These are phyloP conservation scores for Gila robusta DNA, from an alignment of 2,797 vertebrate genomes.

Conservation along the genomic window DNA sequence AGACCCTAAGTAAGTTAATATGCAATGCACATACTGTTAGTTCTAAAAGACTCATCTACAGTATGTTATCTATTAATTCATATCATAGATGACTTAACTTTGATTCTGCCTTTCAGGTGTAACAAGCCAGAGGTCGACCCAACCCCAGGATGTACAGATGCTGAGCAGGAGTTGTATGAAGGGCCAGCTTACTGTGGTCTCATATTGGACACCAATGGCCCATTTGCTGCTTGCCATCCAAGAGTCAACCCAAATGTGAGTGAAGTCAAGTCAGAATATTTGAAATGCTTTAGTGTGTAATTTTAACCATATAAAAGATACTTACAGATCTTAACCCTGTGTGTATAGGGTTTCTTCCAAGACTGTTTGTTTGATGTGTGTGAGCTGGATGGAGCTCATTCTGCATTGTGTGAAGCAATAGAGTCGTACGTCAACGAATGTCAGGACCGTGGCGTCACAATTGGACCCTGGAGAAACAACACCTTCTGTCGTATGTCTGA, in stretches of 20 bases:
- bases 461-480: slow-evolving; percentile 78
- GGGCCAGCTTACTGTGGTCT: slow-evolving; percentile 77
- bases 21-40: background rate
- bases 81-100: background rate
- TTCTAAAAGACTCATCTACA: background rate
- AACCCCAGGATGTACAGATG: slow-evolving; percentile 70
- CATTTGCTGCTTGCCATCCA: slow-evolving; percentile 78
- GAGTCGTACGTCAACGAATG: slow-evolving; percentile 81
- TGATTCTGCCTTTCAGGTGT: slow-evolving; percentile 69
- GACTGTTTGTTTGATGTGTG: slow-evolving; percentile 82
- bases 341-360: slow-evolving; percentile 74
- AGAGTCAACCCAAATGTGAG: slow-evolving; percentile 79
- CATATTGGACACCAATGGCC: slow-evolving; percentile 75
- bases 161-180: slow-evolving; percentile 71
- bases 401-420: slow-evolving; percentile 78
- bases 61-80: background rate
- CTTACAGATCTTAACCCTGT: slow-evolving; percentile 47
- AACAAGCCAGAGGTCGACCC: slow-evolving; percentile 70
- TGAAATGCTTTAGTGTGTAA: background rate
- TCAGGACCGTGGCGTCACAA: slow-evolving; percentile 76
- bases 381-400: slow-evolving; percentile 75
- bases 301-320: background rate
- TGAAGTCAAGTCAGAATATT: background rate
- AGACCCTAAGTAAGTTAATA: slow-evolving; percentile 66
- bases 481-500: slow-evolving; percentile 76